Evolutionary conservation across 92 coral and sea anemone genomes (phyloP).

Genomic region (Epizoanthus rinbou): DNA sequence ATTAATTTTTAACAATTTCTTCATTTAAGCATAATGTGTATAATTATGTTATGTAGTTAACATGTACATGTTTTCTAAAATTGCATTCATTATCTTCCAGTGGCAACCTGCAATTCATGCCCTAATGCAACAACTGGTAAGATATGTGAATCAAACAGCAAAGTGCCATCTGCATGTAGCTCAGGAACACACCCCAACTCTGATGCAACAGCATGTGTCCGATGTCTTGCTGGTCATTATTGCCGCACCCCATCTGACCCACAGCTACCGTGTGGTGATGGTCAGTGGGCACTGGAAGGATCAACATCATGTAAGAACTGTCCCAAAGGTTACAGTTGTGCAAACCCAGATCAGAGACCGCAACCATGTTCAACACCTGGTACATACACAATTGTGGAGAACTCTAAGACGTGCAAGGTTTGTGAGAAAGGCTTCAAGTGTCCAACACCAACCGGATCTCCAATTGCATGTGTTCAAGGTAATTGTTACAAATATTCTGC

Average conservation of each 20-base stretch:
- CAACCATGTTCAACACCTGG: slow-evolving; percentile 74
- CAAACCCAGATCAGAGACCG: slow-evolving; percentile 60
- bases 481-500: neutral
- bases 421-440: slow-evolving; percentile 84
- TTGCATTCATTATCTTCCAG: slow-evolving; percentile 46
- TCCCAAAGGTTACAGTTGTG: slow-evolving; percentile 76
- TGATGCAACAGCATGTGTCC: slow-evolving; percentile 80
- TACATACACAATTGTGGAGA: slow-evolving; percentile 59
- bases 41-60: too few species aligned
- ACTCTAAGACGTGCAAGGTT: slow-evolving; percentile 60
- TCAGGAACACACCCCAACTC: slow-evolving; percentile 81
- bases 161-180: slow-evolving; percentile 76
- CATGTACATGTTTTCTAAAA: too few species aligned
- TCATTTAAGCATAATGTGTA: too few species aligned
- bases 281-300: slow-evolving; percentile 88
- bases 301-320: slow-evolving; percentile 84
- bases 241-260: slow-evolving; percentile 76
- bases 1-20: too few species aligned
- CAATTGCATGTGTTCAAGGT: slow-evolving; percentile 72
- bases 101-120: slow-evolving; percentile 89
- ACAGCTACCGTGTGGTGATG: slow-evolving; percentile 72
- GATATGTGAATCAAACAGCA: slow-evolving; percentile 76
- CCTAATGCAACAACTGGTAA: slow-evolving; percentile 94
- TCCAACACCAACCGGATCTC: slow-evolving; percentile 65
- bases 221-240: slow-evolving; percentile 85